Evolutionary conservation across 2,113 vertebrate species (phyloP).

Genomic region (Phyllopteryx taeniolatus): DNA sequence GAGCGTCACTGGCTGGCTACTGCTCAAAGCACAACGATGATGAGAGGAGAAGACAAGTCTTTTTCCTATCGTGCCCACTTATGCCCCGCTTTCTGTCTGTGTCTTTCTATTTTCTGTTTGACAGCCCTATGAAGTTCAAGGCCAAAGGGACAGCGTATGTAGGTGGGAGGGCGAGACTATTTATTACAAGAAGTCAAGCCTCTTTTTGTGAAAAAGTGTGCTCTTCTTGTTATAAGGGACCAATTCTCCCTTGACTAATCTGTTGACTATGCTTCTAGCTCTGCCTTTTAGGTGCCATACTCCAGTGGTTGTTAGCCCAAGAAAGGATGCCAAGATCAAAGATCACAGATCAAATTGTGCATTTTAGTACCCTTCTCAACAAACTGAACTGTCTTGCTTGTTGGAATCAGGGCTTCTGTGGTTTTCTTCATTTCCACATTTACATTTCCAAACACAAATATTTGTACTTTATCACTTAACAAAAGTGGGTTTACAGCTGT

Average conservation of each 20-base stretch:
- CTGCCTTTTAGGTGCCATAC: too few species aligned
- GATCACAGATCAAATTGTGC: too few species aligned
- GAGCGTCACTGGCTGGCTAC: slow-evolving; percentile 29
- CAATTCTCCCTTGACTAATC: too few species aligned
- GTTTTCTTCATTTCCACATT: not conserved
- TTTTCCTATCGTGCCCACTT: not conserved
- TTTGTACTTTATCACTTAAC: not conserved
- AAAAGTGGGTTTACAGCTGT: not conserved
- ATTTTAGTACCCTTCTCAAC: too few species aligned
- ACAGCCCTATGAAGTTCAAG: slow-evolving; percentile 39
- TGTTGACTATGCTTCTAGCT: too few species aligned
- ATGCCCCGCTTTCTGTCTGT: not conserved
- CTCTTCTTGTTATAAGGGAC: not conserved
- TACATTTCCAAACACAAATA: not conserved
- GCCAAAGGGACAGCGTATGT: slow-evolving; percentile 5
- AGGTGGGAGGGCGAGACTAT: too few species aligned
- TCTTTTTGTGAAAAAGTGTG: slow-evolving; percentile 3
- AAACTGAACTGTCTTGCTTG: not conserved
- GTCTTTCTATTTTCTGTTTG: slow-evolving; percentile 8
- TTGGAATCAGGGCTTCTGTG: not conserved
- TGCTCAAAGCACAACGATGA: slow-evolving; percentile 19
- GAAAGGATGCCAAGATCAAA: too few species aligned
- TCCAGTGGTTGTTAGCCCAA: too few species aligned
- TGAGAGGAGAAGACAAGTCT: slow-evolving; percentile 34
- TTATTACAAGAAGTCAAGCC: too few species aligned